Evolutionary conservation across 37 sponge, comb jelly and placozoan species (phyloP).

Genomic region (Theonella swinhoei): DNA sequence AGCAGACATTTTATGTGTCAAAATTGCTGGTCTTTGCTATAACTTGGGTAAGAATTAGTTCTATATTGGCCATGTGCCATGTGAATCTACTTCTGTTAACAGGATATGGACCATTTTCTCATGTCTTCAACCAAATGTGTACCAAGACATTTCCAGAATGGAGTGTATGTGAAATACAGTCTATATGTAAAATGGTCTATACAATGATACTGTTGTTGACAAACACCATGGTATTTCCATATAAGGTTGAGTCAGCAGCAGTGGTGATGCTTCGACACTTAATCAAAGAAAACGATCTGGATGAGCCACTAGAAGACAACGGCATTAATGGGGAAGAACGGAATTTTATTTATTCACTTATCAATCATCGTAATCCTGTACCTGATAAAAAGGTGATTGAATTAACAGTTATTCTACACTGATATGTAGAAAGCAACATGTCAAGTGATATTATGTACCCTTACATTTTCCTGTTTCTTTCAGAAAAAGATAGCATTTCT

Average conservation of each 20-base stretch:
- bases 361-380: background rate
- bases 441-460: background rate
- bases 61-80: no score
- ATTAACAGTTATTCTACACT: no score
- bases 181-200: no score
- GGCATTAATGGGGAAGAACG: background rate
- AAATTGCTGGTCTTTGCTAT: slow-evolving; percentile 41
- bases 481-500: background rate
- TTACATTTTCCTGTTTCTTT: background rate
- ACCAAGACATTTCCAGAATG: background rate
- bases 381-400: no score
- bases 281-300: slow-evolving; percentile 5
- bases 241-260: background rate
- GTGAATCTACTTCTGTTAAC: background rate
- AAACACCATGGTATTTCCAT: no score
- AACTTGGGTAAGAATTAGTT: slow-evolving; percentile 49
- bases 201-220: no score
- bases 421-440: no score
- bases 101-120: slow-evolving; percentile 71
- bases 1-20: slow-evolving; percentile 45
- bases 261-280: background rate
- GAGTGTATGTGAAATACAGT: background rate
- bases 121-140: slow-evolving; percentile 38
- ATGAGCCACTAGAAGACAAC: background rate
- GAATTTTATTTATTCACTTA: background rate